phyloP scores from a whole-genome alignment of 1,140 invertebrate genomes.

The Frieseomelitta varia region DNA sequence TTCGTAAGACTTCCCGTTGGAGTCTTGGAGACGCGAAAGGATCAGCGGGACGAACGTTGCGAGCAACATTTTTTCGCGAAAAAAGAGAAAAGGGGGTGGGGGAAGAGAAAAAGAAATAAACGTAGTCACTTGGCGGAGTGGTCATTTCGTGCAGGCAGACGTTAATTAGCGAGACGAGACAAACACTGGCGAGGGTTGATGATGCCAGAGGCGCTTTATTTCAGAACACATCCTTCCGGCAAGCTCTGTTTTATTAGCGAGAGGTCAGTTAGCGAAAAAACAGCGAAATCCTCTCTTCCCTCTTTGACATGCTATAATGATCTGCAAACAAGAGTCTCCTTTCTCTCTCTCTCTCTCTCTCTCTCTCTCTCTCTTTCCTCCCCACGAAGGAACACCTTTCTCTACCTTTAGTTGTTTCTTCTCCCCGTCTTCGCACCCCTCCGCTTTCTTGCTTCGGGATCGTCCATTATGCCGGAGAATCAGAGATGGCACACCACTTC shows the following conservation, averaged over 20 bases:
- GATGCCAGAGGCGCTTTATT: conserved; percentile 22
- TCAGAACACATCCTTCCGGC: conserved; percentile 13
- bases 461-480: conserved; percentile 56
- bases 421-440: conserved; percentile 45
- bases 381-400: conserved; percentile 54
- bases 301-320: conserved; percentile 72
- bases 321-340: conserved; percentile 75
- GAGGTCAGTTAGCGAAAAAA: conserved; percentile 40
- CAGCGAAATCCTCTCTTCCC: conserved; percentile 52
- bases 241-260: conserved; percentile 37
- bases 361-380: conserved; percentile 37
- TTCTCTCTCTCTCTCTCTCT: neutral
- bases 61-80: neutral
- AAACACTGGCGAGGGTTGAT: neutral
- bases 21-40: neutral
- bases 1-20: neutral
- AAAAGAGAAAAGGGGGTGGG: too few species aligned
- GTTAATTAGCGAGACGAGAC: conserved; percentile 33
- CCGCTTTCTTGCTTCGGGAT: conserved; percentile 47
- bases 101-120: neutral
- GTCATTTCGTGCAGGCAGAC: neutral
- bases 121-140: neutral
- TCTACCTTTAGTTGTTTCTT: conserved; percentile 58
- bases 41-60: neutral
- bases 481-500: conserved; percentile 41